Evolutionary conservation across 1,140 invertebrate species (phyloP), one percentile per base, ranked within the genome.

Genomic region (Lucilia sericata): DNA sequence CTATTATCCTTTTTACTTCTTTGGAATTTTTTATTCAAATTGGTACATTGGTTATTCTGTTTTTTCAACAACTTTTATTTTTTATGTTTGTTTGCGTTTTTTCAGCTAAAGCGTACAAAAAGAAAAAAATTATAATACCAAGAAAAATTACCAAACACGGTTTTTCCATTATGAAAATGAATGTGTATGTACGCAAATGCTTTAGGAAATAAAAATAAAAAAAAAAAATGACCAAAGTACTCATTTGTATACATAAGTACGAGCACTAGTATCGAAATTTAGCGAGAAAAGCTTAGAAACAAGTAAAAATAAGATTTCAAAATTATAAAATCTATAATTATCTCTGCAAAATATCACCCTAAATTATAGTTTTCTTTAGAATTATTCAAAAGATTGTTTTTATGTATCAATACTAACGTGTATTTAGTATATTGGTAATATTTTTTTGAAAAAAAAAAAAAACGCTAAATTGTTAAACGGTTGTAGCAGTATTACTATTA

Each of bases 91-190:
- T 60, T 60, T 70, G 65, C 65, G n/a, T 70, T 70, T 70, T 70
- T 25, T 25, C 10, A 70, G 10, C 19, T 65, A 82, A 65, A 42
- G 65, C 25, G 17, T 30, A 36, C 5, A 65, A 60, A 34, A 55
- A 55, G 7, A 49, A 49, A n/a, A 83, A 75, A 74, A 42, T n/a
- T 60, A 74, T 49, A 75, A 83, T 49, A 74, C 51, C 34, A 75
- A 75, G 82, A 83, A 75, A 83, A 83, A 83, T 83, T 83, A 75
- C 42, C 82, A 49, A 83, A 83, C 82, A 83, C 82, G 65, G 65
- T 83, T 83, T 83, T 83, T 83, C 82, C 82, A 83, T 83, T 83
- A 83, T 70, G 70, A 47, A 65, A 83, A 83, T 83, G 74, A 83
- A 83, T 74, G 82, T 83, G 25, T 74, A 70, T 65, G 82, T 83